Evolutionary conservation across 2,113 vertebrate genomes (phyloP), one percentile per base, ranked within the genome.

Genomic region (Misgurnus mizolepis): DNA sequence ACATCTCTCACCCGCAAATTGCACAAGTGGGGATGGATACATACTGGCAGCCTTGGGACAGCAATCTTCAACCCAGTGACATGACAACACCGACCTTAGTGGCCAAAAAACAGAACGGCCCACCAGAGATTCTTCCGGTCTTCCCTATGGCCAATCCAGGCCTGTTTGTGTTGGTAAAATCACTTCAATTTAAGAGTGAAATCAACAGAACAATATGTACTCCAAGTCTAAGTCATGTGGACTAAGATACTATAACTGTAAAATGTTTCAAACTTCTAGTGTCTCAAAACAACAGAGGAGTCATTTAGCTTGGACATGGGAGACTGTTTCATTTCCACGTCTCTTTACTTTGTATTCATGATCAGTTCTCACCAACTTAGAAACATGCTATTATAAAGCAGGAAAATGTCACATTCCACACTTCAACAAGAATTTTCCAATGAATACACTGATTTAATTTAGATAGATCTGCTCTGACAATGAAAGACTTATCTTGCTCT

Each of bases 381-480:
- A 80, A 72, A 56, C 49, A 68, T 53, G 12, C 80, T 61, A 62
- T 69, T 69, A 76, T 81, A 58, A 79, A 77, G 45, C 49, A 43
- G 62, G 34, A 47, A 83, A 62, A 62, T 79, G 71, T 79, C 70
- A 83, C 45, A 69, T 75, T 74, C 72, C 65, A 76, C 56, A 76
- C 18, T 81, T 58, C 55, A 81, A 81, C 80, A 64, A 67, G 65
- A 80, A 61, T 75, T 79, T 50, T 53, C 67, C 66, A 76, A 62
- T 61, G 66, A 69, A 76, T 67, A 60, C 64, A 61, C 58, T 76
- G 80, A 81, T 81, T 81, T 76, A 68, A 81, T 81, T 81, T 81
- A 81, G 80, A 81, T 76, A 81, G 80, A 76, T 67, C 55, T 60
- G 41, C 66, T 55, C 65, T 69, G 72, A 81, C 72, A 76, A 76